Base-by-base conservation (phyloP, 30 jellyfish, hydroid and myxozoan genomes). In the Nemopilema nomurai region DNA sequence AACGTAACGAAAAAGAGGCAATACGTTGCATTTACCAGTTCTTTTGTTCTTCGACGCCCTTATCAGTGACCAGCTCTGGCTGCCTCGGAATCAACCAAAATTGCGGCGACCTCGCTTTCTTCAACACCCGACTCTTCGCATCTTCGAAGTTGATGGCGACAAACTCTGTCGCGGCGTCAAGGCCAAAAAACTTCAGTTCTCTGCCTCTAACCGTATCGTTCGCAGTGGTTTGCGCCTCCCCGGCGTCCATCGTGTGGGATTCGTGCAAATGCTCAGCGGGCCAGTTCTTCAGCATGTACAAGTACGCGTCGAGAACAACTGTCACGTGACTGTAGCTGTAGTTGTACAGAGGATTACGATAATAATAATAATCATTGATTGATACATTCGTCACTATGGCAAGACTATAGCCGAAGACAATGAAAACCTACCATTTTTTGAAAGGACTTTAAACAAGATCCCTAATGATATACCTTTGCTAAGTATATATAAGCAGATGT, bases 281-380 rank as follows among this genome's bases (percentile, higher is more conserved):
- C 96, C 96, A 87, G n/a, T 80, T 64, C 71, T 87, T 92, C 77
- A 80, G 75, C 94, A 84, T 68, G 83, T 92, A 92, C 84, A 92
- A 79, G 72, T 85, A 89, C 18, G 98, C 98, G 71, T 92, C 98
- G 50, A 92, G 92, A 13, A 92, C 90, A 49, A 80, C 88, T 20
- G 98, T 83, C 28, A 92, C 73, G 70, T 87, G 98, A 67, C 94
- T 88, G 62, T 92, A 92, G 86, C 98, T 92, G 32, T 71, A 78
- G 75, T 8, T 52, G 76, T 27, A 26, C 1, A 71, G 31, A 3
- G 23, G 51, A 51, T 79, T 31, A 75, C 69, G 33, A 1, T n/a
- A n/a, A n/a, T n/a, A n/a, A n/a, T n/a, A n/a, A n/a, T n/a, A n/a
- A n/a, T n/a, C n/a, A n/a, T n/a, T n/a, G n/a, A n/a, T n/a, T n/a